Evolutionary conservation across 2,113 vertebrate species (phyloP).

Genomic region (Odontesthes bonariensis): DNA sequence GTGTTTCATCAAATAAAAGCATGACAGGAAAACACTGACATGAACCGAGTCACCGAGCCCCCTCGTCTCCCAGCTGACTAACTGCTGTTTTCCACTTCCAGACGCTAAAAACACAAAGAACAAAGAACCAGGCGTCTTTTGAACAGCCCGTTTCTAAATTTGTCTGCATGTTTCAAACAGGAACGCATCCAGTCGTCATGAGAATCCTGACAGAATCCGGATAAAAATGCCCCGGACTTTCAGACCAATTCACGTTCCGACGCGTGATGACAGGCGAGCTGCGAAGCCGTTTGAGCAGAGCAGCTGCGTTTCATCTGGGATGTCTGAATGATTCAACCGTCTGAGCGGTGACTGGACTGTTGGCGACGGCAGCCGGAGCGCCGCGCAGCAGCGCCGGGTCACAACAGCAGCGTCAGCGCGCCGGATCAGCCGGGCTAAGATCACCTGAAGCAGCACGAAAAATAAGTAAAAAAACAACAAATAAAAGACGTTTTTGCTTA

Average conservation of each 20-base stretch:
- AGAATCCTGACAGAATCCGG: conserved; percentile 44
- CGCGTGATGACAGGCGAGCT: conserved; percentile 45
- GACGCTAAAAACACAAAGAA: conserved; percentile 52
- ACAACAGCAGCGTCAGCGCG: too few species aligned
- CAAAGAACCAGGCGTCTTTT: conserved; percentile 56
- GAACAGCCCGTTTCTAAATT: conserved; percentile 63
- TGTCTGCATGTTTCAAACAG: conserved; percentile 54
- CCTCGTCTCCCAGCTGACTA: conserved; percentile 53
- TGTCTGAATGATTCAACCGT: conserved; percentile 54
- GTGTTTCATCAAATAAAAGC: conserved; percentile 31
- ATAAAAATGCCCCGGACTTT: conserved; percentile 46
- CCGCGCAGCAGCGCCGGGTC: too few species aligned
- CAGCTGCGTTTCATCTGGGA: conserved; percentile 63
- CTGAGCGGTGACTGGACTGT: too few species aligned
- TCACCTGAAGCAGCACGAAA: too few species aligned
- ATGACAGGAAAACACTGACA: conserved; percentile 26
- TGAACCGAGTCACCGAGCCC: conserved; percentile 6
- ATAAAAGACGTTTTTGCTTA: too few species aligned
- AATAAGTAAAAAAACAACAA: too few species aligned
- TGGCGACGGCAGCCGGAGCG: too few species aligned
- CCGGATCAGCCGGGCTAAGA: too few species aligned
- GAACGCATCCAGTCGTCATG: conserved; percentile 29
- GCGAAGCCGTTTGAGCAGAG: conserved; percentile 47
- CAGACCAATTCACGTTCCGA: conserved; percentile 47
- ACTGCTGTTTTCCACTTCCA: conserved; percentile 40